Evolutionary conservation across 2,113 vertebrate species (phyloP), one percentile per base, ranked within the genome.

Genomic region (Papio anubis): DNA sequence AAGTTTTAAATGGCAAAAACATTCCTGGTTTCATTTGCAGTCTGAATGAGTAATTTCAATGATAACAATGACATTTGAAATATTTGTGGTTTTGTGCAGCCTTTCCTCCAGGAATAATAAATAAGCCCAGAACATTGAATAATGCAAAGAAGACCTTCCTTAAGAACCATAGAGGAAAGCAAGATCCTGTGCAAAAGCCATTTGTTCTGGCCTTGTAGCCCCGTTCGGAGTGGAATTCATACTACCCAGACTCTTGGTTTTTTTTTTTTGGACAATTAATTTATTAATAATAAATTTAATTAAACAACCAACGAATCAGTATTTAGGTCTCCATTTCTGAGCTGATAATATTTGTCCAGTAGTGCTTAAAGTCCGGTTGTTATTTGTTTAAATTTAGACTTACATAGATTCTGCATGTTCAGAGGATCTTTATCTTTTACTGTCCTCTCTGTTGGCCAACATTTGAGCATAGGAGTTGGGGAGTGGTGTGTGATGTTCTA

Each of bases 201-300:
- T 94, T 96, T 97, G 91, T 96, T 98, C 93, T 96, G 45, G 1
- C 1, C 16, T 25, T 73, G 78, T 94, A 97, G 82, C 52, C 79
- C 92, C 57, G 82, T 98, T 92, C 64, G 88, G 5, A 97, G 59
- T 57, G 90, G 94, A 48, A 61, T 8, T 92, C 10, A 75, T 55
- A 89, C 70, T 78, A 52, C 35, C 86, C 40, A 40, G 1, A 84
- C 85, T 96, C 48, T 50, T 50, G 48, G 48, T 0, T 3, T 43
- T 80, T 38, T 92, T 98, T 96, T 40, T 40, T 40, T 94, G 48
- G 85, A 18, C 97, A 97, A 96, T 93, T 90, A 97, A 97, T 98
- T 97, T 72, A 98, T 96, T 97, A 98, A 97, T 97, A 97, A 97
- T 96, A 85, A 97, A 97, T 98, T 98, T 93, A 97, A 98, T 93